Evolutionary conservation across 2,888 invertebrate species (phyloP), one percentile per base, ranked within the genome.

Genomic region (Apoda limacodes): DNA sequence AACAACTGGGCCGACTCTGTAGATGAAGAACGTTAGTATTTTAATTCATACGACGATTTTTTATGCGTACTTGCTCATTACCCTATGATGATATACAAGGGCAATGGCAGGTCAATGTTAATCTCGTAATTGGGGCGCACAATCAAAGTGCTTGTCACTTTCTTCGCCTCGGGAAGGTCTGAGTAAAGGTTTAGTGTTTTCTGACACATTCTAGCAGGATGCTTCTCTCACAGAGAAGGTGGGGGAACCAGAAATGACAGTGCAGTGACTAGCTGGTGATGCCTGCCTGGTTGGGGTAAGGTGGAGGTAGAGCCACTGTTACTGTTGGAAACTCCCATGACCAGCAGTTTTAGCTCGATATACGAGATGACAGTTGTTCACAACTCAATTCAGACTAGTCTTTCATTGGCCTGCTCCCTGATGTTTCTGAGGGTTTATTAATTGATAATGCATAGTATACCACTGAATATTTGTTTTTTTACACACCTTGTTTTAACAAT

Each of bases 381-480:
- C 72, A 89, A 89, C 90, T 89, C 89, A 88, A 90, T 90, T 89
- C 89, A 89, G 89, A 90, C 89, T 90, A 90, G 81, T 89, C 88
- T 89, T 85, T 83, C 74, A 82, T 85, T 87, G 87, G 82, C 82
- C 70, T 66, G 64, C 69, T 72, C 71, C 69, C 70, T 58, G 28
- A 34, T 41, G 37, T 34, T 49, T 43, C 81, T 82, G 82, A 82
- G 76, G 78, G 78, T 71, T 40, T 26, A 32, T 26, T 29, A 12
- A 39, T 28, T 45, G 13, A 29, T 45, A 15, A 48, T 30, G 22
- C n/a, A 27, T 25, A 13, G 10, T 37, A 12, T 9, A 27, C 9
- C 26, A 22, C 11, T n/a, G 6, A 17, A 13, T 22, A 23, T 27
- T 13, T 23, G 7, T 31, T 25, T 10, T 4, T 25, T 24, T 20